Evolutionary conservation across 2,888 invertebrate species (phyloP), one percentile per base, ranked within the genome.

Genomic region (Tachina fera): DNA sequence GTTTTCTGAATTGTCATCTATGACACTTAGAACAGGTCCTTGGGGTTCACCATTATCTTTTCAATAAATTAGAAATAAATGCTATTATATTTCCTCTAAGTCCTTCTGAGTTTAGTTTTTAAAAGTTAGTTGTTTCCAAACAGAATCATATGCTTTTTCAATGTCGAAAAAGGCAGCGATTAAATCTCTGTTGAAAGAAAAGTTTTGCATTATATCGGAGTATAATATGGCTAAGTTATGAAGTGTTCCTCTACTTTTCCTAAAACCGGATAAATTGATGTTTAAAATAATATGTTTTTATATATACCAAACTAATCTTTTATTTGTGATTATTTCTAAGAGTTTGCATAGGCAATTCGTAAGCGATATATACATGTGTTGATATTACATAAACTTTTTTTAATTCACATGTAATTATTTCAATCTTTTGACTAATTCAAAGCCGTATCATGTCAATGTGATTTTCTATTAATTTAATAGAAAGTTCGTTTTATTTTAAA

Each of bases 51-150:
- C n/a, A n/a, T n/a, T n/a, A n/a, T n/a, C n/a, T 31, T 31, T 31
- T 3, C 31, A 47, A 65, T 22, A 61, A 61, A 22, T 61, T 61
- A 3, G 14, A 61, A 16, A 61, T 61, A 16, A 65, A 65, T 11
- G 65, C 65, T 14, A 49, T n/a, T 39, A 67, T 67, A n/a, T 49
- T 67, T 49, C 47, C 31, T 14, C 19, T 45, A 31, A 67, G 22
- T 8, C 45, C 19, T 31, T 9, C 31, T 10, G 47, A 47, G 16
- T 65, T 45, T 11, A 65, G 19, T 22, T 65, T 45, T 14, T 47
- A 45, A 47, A 22, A 65, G 19, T 65, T 47, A 65, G 9, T 47
- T 45, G 22, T 16, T 65, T 65, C 65, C 65, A 45, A 65, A 65
- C 65, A 11, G 45, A 47, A 65, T 65, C 65, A 65, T 65, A 65